A percentile compares a stretch with the other conserved stretches of the same genome.
phyloP scores from a whole-genome alignment of 2,888 invertebrate species.

The Nomada fabriciana region DNA sequence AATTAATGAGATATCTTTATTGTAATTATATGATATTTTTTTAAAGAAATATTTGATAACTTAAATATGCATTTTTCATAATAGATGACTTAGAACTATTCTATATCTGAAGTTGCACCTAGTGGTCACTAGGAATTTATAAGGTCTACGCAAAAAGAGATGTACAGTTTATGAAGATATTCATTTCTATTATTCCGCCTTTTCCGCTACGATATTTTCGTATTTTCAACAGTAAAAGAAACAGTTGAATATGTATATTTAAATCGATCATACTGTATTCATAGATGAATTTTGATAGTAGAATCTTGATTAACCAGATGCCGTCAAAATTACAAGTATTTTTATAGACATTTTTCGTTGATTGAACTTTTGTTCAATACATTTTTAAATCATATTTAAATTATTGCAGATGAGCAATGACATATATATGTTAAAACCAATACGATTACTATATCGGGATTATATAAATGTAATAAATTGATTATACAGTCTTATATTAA shows the following conservation, averaged over 20 bases:
- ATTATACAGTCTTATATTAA: slow-evolving; percentile 10
- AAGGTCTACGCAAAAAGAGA: background rate
- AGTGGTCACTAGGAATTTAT: background rate
- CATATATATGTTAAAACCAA: background rate
- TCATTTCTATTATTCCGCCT: background rate
- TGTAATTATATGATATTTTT: background rate
- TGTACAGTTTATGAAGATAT: background rate
- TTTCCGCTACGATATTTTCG: background rate
- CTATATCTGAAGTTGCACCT: background rate
- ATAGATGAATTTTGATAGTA: slow-evolving; percentile 55
- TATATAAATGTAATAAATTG: background rate
- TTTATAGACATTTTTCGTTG: slow-evolving; percentile 40
- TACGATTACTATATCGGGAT: background rate
- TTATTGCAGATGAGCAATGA: background rate
- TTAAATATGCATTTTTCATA: background rate
- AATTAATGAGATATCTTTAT: slow-evolving; percentile 8
- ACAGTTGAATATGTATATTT: slow-evolving; percentile 29
- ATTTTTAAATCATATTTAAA: background rate
- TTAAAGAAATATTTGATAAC: too few species aligned
- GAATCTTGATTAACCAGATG: slow-evolving; percentile 51
- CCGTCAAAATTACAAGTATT: slow-evolving; percentile 25
- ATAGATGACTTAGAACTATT: background rate
- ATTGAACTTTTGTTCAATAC: slow-evolving; percentile 32
- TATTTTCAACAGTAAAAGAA: slow-evolving; percentile 7
- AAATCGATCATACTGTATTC: slow-evolving; percentile 48